Base-by-base conservation (phyloP, 2,113 vertebrate genomes). In the Pitta sordida region DNA sequence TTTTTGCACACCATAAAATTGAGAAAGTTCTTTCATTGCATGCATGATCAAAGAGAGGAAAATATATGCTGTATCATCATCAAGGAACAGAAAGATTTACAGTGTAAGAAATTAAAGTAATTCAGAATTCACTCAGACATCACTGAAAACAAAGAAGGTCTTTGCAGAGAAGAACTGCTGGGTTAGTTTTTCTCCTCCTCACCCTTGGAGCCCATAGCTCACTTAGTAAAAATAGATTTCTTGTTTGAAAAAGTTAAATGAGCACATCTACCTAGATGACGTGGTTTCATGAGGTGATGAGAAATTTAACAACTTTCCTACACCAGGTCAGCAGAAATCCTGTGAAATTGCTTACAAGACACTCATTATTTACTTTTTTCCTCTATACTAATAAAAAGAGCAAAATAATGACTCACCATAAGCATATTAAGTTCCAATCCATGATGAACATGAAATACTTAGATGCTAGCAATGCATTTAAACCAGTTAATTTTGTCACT, bases 61-160 rank as follows among this genome's bases (percentile, higher is more conserved):
- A 83, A 76, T 43, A 74, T 16, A 77, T 68, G 52, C 78, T 56
- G 23, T 36, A 63, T 70, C 62, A 90, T 26, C 76, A 67, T 83
- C 63, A 86, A 84, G 39, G 30, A 88, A 78, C 43, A 67, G 27
- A 78, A 43, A 71, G 15, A 88, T 70, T 93, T 83, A 65, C 16
- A 70, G 4, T 8, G 4, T 34, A 73, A 79, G 41, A 65, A 83
- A 88, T 36, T 15, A 14, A 84, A 77, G 18, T 49, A 82, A 69
- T 62, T 85, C 59, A 69, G 20, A 76, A 76, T 69, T 93, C 78
- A 74, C 18, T 55, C 46, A 53, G 39, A 43, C 13, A 74, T 64
- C 27, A 70, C 60, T 88, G 69, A 91, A 95, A 95, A 95, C 39
- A 90, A 67, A 87, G 22, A 48, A 26, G 15, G 22, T 39, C 63